These are phyloP conservation scores for Mormyrus lacerda DNA, from an alignment of 2,113 vertebrate species.

Conservation along the genomic window DNA sequence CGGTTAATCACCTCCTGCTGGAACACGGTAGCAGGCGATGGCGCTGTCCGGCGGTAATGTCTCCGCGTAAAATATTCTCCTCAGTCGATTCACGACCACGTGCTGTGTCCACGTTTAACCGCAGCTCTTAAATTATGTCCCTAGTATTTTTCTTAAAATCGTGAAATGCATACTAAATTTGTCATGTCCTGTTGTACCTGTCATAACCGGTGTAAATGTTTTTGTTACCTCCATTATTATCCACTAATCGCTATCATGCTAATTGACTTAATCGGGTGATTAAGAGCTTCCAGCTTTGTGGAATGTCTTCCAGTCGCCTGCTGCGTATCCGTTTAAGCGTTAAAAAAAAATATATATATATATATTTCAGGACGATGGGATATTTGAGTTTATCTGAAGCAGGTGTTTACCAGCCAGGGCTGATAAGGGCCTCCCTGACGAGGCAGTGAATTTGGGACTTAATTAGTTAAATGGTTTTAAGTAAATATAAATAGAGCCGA, in stretches of 20 bases:
- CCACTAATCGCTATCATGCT: not conserved
- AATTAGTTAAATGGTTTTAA: conserved; percentile 35
- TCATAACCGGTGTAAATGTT: not conserved
- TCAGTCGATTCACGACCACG: not conserved
- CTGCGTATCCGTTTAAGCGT: not conserved
- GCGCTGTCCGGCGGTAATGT: conserved; percentile 13
- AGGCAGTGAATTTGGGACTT: conserved; percentile 21
- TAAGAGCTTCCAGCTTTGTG: not conserved
- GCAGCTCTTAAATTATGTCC: not conserved
- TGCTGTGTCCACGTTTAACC: not conserved
- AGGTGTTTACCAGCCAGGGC: not conserved
- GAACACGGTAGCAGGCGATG: conserved; percentile 32
- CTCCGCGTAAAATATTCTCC: not conserved
- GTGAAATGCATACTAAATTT: not conserved
- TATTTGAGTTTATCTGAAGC: not conserved
- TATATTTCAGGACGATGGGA: not conserved
- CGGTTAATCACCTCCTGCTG: conserved; percentile 56
- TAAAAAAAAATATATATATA: not conserved
- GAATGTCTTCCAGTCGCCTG: not conserved
- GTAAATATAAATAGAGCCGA: conserved; percentile 35
- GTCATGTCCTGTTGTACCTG: not conserved
- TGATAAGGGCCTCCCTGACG: not conserved
- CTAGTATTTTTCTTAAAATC: not conserved
- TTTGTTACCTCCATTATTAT: not conserved
- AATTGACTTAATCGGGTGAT: conserved; percentile 7